phyloP scores from a whole-genome alignment of 1,140 invertebrate species.

The Trinorchestia longiramus region DNA sequence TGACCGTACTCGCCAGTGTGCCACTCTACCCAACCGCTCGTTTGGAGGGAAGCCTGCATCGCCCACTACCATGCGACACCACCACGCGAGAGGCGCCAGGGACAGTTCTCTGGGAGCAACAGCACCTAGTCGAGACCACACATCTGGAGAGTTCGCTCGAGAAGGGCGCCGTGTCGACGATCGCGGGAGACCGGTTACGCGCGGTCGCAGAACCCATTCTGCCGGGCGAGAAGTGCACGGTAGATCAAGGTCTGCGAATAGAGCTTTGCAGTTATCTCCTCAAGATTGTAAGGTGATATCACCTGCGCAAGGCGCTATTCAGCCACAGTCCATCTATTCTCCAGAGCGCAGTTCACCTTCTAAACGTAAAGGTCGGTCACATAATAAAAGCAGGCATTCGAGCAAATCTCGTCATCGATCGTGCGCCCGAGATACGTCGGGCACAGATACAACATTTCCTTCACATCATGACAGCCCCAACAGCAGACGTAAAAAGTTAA shows the following conservation, averaged over 20 bases:
- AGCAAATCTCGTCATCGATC: slow-evolving; percentile 10
- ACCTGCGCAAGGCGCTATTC: background rate
- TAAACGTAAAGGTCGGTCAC: background rate
- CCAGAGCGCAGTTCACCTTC: background rate
- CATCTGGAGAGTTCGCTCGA: background rate
- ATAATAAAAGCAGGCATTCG: background rate
- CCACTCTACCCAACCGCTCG: slow-evolving; percentile 47
- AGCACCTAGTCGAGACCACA: background rate
- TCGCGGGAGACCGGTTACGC: background rate
- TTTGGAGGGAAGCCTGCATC: slow-evolving; percentile 24
- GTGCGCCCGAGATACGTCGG: background rate
- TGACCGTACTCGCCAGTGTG: slow-evolving; percentile 8
- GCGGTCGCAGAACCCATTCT: background rate
- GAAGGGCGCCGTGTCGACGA: background rate
- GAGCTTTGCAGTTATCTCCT: background rate
- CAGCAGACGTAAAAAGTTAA: background rate
- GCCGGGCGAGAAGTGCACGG: background rate
- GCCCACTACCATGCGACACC: background rate
- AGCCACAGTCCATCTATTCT: background rate
- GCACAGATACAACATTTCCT: background rate
- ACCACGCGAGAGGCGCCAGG: background rate
- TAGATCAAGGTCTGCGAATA: background rate
- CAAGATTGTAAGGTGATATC: background rate
- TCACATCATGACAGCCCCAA: background rate
- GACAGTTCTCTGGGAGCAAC: background rate